phyloP scores from a whole-genome alignment of 2,888 invertebrate species.

The Phlogophora meticulosa region DNA sequence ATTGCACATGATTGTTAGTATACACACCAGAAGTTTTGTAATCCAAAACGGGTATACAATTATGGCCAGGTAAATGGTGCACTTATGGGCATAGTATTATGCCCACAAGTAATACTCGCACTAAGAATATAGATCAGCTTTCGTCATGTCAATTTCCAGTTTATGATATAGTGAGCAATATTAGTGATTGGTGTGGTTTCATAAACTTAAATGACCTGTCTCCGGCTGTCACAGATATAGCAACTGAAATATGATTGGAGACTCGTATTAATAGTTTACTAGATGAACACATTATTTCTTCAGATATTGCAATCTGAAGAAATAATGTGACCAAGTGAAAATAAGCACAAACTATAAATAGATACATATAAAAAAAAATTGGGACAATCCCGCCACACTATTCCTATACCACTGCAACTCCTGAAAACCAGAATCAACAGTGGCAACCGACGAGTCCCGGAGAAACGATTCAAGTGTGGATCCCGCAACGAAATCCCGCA shows the following conservation, averaged over 20 bases:
- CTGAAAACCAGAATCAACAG: too few species aligned
- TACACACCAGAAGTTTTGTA: conserved; percentile 26
- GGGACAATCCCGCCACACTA: too few species aligned
- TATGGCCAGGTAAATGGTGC: conserved; percentile 36
- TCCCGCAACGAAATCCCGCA: too few species aligned
- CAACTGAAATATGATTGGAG: conserved; percentile 1
- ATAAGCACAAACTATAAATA: background rate
- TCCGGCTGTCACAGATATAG: conserved; percentile 4
- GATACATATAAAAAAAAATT: too few species aligned
- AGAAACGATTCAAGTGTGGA: too few species aligned
- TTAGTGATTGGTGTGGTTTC: conserved; percentile 26
- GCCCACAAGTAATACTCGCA: conserved; percentile 6
- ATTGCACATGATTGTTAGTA: conserved; percentile 4
- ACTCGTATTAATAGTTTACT: background rate
- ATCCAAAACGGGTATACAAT: conserved; percentile 26
- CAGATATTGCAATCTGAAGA: background rate
- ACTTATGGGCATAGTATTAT: conserved; percentile 38
- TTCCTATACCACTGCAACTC: too few species aligned
- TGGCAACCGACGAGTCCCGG: too few species aligned
- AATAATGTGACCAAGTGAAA: background rate
- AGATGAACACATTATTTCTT: too few species aligned
- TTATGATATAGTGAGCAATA: conserved; percentile 25
- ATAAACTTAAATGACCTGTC: conserved; percentile 29
- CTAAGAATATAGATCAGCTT: conserved; percentile 36
- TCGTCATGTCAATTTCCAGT: conserved; percentile 38